phyloP scores from a whole-genome alignment of 2,888 invertebrate genomes.

The Chamaedrilus cognettii region DNA sequence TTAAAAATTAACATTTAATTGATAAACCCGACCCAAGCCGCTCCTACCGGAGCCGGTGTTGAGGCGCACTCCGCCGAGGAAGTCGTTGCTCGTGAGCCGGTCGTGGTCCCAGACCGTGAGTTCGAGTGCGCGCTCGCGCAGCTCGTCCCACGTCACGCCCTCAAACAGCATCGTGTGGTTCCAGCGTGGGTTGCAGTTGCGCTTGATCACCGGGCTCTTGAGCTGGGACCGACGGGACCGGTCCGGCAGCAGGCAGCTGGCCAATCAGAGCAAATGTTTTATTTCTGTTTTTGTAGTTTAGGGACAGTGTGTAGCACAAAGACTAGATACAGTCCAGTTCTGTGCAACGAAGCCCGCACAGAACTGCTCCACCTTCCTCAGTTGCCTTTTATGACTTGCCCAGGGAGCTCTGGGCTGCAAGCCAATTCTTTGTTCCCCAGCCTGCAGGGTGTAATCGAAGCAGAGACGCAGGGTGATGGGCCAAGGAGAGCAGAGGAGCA shows the following conservation, averaged over 20 bases:
- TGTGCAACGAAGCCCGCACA: no score
- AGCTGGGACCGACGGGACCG: constrained; percentile 88
- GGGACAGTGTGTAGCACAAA: no score
- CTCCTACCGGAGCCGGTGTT: constrained; percentile 82
- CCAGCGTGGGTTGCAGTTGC: constrained; percentile 85
- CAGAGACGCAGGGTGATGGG: no score
- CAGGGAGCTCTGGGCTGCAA: no score
- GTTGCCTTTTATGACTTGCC: no score
- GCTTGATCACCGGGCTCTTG: constrained; percentile 84
- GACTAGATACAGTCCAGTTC: no score
- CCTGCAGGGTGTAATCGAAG: no score
- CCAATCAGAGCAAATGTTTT: background rate
- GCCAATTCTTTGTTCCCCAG: no score
- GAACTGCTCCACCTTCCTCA: no score
- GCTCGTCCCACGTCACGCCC: constrained; percentile 77
- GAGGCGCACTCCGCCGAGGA: constrained; percentile 89
- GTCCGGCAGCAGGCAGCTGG: constrained; percentile 88
- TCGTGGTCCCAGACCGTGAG: constrained; percentile 97
- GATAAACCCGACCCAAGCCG: no score
- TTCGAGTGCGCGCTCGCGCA: constrained; percentile 83
- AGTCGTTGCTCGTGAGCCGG: constrained; percentile 86
- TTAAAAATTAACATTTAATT: no score
- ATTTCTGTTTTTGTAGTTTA: no score
- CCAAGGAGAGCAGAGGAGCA: background rate
- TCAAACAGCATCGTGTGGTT: constrained; percentile 88